phyloP scores from a whole-genome alignment of 1,140 invertebrate species.

The Temnothorax longispinosus region DNA sequence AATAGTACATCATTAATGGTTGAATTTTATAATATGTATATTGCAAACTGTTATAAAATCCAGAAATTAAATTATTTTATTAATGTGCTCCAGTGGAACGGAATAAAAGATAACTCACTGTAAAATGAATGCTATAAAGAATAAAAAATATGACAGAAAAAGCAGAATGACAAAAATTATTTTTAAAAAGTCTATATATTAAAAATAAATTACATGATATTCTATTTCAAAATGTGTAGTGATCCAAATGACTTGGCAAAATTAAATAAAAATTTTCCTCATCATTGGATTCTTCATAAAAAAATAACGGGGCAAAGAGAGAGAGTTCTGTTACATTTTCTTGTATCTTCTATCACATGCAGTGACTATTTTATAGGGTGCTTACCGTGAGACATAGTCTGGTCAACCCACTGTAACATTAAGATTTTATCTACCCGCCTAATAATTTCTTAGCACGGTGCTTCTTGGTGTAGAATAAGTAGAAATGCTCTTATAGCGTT shows the following conservation, averaged over 20 bases:
- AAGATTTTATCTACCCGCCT: background rate
- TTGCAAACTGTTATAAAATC: background rate
- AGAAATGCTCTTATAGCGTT: background rate
- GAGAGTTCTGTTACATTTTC: background rate
- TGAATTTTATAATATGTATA: background rate
- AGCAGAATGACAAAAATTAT: background rate
- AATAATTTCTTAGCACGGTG: background rate
- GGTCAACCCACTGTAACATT: background rate
- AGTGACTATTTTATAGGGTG: background rate
- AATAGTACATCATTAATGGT: background rate
- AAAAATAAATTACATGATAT: background rate
- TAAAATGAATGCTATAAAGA: background rate
- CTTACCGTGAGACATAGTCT: background rate
- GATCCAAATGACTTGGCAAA: background rate
- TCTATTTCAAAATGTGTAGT: background rate
- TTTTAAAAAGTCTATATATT: background rate
- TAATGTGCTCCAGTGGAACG: background rate
- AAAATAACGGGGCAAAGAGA: background rate
- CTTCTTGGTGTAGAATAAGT: background rate
- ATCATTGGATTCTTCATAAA: background rate
- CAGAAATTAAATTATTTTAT: constrained; percentile 19
- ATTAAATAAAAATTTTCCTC: background rate
- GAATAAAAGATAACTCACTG: background rate
- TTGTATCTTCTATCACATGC: background rate
- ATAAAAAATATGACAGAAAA: background rate